Percentiles rank a stretch among this genome's conserved stretches.
phyloP scores from a whole-genome alignment of 2,888 invertebrate genomes.

The Drosophila hawaiiensis region DNA sequence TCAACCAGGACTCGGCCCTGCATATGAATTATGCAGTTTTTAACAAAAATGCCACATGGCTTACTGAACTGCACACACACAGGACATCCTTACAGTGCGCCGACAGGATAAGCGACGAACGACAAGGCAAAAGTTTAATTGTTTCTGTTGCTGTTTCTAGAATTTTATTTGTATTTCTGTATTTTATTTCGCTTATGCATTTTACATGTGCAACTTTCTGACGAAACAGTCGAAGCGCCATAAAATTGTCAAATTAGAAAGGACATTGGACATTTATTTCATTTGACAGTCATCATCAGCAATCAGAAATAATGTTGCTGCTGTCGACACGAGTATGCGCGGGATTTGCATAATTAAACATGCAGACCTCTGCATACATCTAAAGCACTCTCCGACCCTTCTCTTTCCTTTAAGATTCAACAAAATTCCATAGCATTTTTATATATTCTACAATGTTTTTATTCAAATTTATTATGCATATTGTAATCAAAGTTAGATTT shows the following conservation, averaged over 20 bases:
- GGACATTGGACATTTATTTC: conserved; percentile 53
- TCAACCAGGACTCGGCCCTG: conserved; percentile 47
- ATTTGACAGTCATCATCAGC: conserved; percentile 35
- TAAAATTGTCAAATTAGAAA: conserved; percentile 60
- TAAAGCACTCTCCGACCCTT: background rate
- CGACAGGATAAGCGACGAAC: conserved; percentile 15
- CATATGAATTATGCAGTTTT: conserved; percentile 82
- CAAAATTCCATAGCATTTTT: background rate
- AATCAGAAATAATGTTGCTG: conserved; percentile 33
- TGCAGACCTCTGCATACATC: background rate
- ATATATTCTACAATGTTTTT: background rate
- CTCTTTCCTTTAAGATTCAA: background rate
- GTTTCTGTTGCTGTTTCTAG: conserved; percentile 53
- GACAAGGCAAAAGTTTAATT: conserved; percentile 74
- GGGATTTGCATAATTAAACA: conserved; percentile 38
- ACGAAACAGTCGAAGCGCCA: conserved; percentile 24
- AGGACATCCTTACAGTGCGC: conserved; percentile 6
- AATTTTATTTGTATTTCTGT: conserved; percentile 52
- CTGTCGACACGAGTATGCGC: conserved; percentile 4
- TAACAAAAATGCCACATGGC: conserved; percentile 76
- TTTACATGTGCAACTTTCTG: conserved; percentile 49
- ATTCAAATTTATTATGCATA: background rate
- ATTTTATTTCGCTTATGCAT: conserved; percentile 66
- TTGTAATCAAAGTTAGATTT: background rate
- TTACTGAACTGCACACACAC: conserved; percentile 38